Conservation (phyloP, 1,140 invertebrate genomes). For the Apis dorsata region DNA sequence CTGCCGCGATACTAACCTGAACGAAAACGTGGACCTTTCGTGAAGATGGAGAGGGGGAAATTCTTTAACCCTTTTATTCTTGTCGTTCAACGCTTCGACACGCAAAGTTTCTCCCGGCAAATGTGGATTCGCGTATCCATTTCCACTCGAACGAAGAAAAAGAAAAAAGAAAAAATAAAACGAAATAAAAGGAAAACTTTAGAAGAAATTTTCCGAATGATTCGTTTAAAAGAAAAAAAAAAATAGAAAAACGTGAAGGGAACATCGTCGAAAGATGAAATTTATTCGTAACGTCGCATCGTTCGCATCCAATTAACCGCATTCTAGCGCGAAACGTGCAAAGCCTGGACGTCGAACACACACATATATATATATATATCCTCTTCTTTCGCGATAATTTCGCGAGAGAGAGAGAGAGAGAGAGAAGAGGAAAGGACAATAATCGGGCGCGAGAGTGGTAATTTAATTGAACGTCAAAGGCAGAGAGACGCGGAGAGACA, state of each 20-base stretch:
- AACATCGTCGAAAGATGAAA: not conserved
- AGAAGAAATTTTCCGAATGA: no score
- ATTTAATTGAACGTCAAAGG: slow-evolving; percentile 44
- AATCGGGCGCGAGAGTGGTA: slow-evolving; percentile 1
- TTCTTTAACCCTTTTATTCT: not conserved
- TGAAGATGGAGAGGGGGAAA: not conserved
- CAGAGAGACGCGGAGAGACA: not conserved
- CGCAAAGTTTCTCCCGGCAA: no score
- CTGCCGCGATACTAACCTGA: slow-evolving; percentile 46
- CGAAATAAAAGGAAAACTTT: no score
- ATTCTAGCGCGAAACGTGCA: not conserved
- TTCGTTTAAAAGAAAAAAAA: no score
- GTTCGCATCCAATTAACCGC: not conserved
- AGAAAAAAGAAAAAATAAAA: no score
- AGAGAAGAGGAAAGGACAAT: not conserved
- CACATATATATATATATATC: no score
- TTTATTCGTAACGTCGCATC: no score
- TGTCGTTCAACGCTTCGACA: not conserved
- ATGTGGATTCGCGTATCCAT: no score
- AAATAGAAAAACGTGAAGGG: no score
- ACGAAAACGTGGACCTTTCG: slow-evolving; percentile 47
- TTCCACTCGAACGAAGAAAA: no score
- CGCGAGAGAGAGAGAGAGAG: not conserved
- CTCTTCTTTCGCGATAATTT: not conserved
- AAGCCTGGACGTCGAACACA: no score